Percentiles rank a stretch among this genome's conserved stretches.
phyloP scores from a whole-genome alignment of 2,888 invertebrate genomes.

The Tridacna gigas region DNA sequence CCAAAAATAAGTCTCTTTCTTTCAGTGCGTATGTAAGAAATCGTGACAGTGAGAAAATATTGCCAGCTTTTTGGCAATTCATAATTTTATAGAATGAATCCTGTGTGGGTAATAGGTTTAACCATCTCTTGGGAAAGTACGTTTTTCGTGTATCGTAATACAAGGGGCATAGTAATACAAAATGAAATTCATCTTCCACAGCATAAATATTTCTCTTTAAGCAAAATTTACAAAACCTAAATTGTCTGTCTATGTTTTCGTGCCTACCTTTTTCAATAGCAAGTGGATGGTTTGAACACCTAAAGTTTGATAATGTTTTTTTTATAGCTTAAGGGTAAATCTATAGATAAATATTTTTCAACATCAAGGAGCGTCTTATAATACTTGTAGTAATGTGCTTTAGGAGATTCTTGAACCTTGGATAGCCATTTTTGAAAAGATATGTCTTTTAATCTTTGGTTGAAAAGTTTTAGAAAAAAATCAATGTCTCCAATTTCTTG shows the following conservation, averaged over 20 bases:
- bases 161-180: conserved; percentile 2
- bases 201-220: conserved; percentile 9
- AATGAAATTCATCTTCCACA: conserved; percentile 16
- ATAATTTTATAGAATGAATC: not conserved
- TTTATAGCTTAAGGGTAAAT: conserved; percentile 8
- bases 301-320: conserved; percentile 17
- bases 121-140: not conserved
- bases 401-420: conserved; percentile 5
- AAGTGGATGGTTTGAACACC: conserved; percentile 14
- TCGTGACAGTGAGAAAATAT: not conserved
- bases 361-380: not conserved
- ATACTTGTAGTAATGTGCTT: conserved; percentile 18
- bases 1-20: not conserved
- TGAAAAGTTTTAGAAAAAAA: conserved; percentile 14
- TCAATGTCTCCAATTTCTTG: conserved; percentile 24
- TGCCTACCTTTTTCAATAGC: conserved; percentile 22
- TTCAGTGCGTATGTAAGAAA: not conserved
- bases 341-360: conserved; percentile 15
- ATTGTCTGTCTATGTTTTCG: conserved; percentile 9
- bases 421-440: conserved; percentile 5
- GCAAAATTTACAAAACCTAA: not conserved
- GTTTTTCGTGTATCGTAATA: not conserved
- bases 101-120: not conserved
- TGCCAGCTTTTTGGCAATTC: not conserved
- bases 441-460: conserved; percentile 21